These are phyloP conservation scores for Galemys pyrenaicus DNA, from an alignment of 2,113 vertebrate genomes.

Conservation along the genomic window DNA sequence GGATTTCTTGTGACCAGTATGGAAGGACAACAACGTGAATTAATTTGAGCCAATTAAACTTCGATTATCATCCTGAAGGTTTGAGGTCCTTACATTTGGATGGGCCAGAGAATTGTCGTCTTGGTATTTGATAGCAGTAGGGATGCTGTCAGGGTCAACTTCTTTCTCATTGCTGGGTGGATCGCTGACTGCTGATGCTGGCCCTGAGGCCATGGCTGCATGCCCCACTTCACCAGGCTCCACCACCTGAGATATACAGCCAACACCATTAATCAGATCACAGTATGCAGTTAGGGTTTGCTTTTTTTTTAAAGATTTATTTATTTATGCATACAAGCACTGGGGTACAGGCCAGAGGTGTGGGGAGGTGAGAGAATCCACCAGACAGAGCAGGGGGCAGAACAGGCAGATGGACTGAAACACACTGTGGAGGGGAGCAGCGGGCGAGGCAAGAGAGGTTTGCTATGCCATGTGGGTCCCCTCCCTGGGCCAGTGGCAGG, in stretches of 20 bases:
- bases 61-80: background rate
- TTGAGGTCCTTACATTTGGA: constrained; percentile 90
- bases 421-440: no score
- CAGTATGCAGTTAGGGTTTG: background rate
- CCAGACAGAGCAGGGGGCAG: no score
- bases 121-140: constrained; percentile 93
- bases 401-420: no score
- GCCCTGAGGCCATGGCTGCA: constrained; percentile 77
- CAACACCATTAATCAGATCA: background rate
- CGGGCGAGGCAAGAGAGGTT: no score
- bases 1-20: background rate
- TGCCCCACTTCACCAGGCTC: constrained; percentile 80
- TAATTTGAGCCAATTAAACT: background rate
- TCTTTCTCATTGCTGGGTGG: constrained; percentile 81
- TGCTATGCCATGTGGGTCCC: no score
- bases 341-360: no score
- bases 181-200: constrained; percentile 60
- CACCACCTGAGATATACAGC: constrained; percentile 65
- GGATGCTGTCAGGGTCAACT: constrained; percentile 85
- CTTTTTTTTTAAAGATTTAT: no score
- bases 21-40: background rate
- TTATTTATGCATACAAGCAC: no score
- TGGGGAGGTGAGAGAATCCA: no score
- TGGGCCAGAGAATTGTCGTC: constrained; percentile 94
- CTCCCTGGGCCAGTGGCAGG: no score